Conservation (phyloP, 2,797 vertebrate genomes). For the Acanthurus tractus region DNA sequence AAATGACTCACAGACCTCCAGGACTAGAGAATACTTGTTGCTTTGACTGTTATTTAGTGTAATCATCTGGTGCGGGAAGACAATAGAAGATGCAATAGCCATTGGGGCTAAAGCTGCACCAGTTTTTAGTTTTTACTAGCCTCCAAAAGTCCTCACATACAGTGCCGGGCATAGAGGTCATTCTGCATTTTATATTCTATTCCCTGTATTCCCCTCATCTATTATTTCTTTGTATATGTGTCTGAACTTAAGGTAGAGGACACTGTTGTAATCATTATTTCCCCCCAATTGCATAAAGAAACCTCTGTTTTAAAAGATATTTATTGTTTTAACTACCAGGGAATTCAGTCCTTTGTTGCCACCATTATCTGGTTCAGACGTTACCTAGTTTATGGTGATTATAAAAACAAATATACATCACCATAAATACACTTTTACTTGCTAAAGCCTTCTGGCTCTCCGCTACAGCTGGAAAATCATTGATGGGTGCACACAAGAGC, state of each 20-base stretch:
- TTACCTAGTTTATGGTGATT: constrained; percentile 14
- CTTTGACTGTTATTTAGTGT: constrained; percentile 33
- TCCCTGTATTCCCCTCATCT: no score
- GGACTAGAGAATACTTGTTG: constrained; percentile 17
- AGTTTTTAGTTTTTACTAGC: not conserved
- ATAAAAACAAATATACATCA: constrained; percentile 27
- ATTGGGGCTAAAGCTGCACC: not conserved
- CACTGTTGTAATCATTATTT: not conserved
- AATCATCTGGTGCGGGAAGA: constrained; percentile 16
- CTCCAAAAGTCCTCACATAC: not conserved
- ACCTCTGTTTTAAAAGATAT: not conserved
- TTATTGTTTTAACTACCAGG: not conserved
- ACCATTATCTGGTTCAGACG: not conserved
- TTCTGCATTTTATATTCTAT: not conserved
- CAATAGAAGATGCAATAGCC: not conserved
- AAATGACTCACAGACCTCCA: constrained; percentile 55
- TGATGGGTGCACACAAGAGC: constrained; percentile 11
- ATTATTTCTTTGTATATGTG: not conserved
- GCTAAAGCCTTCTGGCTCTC: constrained; percentile 15
- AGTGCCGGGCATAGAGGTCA: not conserved
- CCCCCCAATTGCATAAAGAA: not conserved
- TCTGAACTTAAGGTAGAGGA: not conserved
- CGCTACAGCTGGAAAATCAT: constrained; percentile 48
- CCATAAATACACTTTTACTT: constrained; percentile 24
- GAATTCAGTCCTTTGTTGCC: not conserved